A percentile compares a stretch with the other conserved stretches of the same genome.
These are phyloP conservation scores for Orchesella cincta DNA, from an alignment of 1,140 invertebrate species.

Conservation along the genomic window DNA sequence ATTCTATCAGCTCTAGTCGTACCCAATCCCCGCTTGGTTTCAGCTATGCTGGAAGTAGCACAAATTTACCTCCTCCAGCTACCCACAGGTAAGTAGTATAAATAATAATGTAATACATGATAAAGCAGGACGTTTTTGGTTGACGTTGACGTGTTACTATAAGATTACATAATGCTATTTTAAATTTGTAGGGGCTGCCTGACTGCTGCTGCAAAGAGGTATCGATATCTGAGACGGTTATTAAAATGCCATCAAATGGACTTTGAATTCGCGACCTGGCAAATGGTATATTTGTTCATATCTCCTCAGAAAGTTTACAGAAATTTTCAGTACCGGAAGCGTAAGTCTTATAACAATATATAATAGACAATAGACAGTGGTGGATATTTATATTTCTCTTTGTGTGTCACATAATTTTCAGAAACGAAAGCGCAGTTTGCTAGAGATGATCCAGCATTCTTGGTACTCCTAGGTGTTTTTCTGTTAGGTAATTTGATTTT, in stretches of 20 bases:
- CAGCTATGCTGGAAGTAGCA: constrained; percentile 53
- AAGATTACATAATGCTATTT: no score
- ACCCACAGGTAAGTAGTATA: constrained; percentile 56
- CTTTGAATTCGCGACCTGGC: constrained; percentile 98
- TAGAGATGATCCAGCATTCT: constrained; percentile 97
- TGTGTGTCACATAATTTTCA: constrained; percentile 59
- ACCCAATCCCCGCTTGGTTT: constrained; percentile 57
- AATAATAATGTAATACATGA: constrained; percentile 11
- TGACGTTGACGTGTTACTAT: no score
- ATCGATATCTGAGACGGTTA: constrained; percentile 86
- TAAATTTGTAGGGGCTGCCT: constrained; percentile 66
- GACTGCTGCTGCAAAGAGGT: constrained; percentile 85
- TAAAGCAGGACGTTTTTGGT: not conserved
- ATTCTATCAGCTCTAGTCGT: constrained; percentile 58
- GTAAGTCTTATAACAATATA: constrained; percentile 63
- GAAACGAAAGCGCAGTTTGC: constrained; percentile 99
- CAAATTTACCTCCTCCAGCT: constrained; percentile 58
- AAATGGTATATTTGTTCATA: constrained; percentile 95
- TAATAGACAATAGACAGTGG: constrained; percentile 20
- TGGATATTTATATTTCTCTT: constrained; percentile 23
- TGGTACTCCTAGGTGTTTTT: constrained; percentile 87
- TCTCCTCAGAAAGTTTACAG: constrained; percentile 97
- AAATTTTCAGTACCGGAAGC: constrained; percentile 98
- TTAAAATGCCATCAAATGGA: constrained; percentile 98
- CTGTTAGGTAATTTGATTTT: constrained; percentile 69